Conservation (phyloP, 2,113 vertebrate genomes). For the Chaenocephalus aceratus region DNA sequence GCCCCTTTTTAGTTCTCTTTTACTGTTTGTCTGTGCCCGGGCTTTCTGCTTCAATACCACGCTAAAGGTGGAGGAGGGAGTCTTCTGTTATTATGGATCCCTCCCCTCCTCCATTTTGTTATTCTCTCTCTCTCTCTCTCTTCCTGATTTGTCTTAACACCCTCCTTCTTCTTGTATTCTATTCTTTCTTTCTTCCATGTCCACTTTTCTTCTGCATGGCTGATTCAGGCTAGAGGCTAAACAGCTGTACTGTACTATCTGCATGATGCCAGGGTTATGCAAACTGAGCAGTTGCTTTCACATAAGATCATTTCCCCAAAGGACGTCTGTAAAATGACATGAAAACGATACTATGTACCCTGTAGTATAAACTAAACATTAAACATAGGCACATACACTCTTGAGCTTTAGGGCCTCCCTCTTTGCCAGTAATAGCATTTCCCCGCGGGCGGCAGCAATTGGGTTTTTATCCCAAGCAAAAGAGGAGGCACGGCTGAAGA, state of each 20-base stretch:
- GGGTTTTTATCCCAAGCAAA: background rate
- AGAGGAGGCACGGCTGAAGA: background rate
- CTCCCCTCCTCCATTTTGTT: constrained; percentile 3
- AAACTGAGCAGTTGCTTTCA: constrained; percentile 39
- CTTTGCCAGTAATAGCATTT: constrained; percentile 11
- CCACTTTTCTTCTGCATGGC: constrained; percentile 41
- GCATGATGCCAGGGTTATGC: constrained; percentile 25
- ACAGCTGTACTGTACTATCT: constrained; percentile 52
- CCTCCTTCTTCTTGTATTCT: constrained; percentile 14
- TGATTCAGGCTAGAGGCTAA: constrained; percentile 44
- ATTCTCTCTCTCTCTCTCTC: constrained; percentile 1
- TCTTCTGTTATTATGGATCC: constrained; percentile 13
- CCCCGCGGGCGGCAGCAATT: background rate
- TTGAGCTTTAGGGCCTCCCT: constrained; percentile 4
- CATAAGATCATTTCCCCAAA: constrained; percentile 34
- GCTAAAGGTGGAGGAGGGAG: constrained; percentile 13
- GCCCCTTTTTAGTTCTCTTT: background rate
- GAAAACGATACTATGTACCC: constrained; percentile 23
- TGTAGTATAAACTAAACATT: constrained; percentile 7
- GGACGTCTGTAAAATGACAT: constrained; percentile 19
- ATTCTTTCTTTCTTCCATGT: constrained; percentile 13
- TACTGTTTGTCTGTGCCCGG: constrained; percentile 7
- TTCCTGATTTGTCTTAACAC: no score
- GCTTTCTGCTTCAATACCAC: constrained; percentile 35
- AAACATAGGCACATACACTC: background rate